Conservation (phyloP, 1,140 invertebrate species). For the Cecropterus lyciades region DNA sequence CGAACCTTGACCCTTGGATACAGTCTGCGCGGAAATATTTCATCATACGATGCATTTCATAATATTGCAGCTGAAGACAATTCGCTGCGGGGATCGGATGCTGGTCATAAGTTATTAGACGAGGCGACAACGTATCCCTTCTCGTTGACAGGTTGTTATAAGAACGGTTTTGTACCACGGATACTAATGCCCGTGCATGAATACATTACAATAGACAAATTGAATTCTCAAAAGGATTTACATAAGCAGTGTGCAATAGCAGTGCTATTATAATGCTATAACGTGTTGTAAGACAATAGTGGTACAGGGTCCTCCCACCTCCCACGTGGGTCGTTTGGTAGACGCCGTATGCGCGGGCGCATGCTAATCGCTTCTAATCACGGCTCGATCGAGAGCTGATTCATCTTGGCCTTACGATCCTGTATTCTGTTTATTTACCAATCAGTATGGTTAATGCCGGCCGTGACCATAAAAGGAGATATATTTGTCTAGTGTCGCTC, state of each 20-base stretch:
- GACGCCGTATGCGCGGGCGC: constrained; percentile 57
- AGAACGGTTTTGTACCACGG: constrained; percentile 29
- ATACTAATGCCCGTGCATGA: constrained; percentile 59
- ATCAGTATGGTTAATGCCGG: constrained; percentile 72
- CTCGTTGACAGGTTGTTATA: constrained; percentile 49
- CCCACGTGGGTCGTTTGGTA: constrained; percentile 63
- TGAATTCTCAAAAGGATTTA: constrained; percentile 76
- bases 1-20: constrained; percentile 54
- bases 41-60: constrained; percentile 42
- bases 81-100: constrained; percentile 41
- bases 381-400: constrained; percentile 76
- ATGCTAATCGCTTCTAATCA: constrained; percentile 81
- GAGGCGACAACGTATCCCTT: constrained; percentile 40
- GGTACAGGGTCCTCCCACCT: constrained; percentile 64
- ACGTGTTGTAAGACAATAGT: constrained; percentile 76
- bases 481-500: constrained; percentile 79
- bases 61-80: constrained; percentile 45
- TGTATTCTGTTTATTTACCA: constrained; percentile 77
- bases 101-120: constrained; percentile 38
- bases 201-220: constrained; percentile 72
- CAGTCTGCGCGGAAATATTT: constrained; percentile 42
- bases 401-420: constrained; percentile 67
- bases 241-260: constrained; percentile 76
- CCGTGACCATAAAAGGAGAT: constrained; percentile 77
- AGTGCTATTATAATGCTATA: constrained; percentile 74